Evolutionary conservation across 2,113 vertebrate species (phyloP).

Genomic region (Notarius quadriscutis): DNA sequence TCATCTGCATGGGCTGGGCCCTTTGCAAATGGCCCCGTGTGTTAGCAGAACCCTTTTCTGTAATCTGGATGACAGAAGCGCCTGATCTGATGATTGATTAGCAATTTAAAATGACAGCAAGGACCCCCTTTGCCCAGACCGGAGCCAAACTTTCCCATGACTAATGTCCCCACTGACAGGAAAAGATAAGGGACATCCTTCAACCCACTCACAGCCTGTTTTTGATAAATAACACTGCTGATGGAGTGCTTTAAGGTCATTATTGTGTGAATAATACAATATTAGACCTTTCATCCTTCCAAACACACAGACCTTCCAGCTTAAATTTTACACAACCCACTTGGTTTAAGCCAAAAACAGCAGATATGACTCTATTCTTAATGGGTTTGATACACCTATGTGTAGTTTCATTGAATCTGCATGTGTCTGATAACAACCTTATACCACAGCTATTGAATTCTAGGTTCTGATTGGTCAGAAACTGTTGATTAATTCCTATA

Average conservation of each 20-base stretch:
- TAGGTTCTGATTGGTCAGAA: neutral
- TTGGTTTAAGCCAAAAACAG: conserved; percentile 4
- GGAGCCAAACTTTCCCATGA: conserved; percentile 89
- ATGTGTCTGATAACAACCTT: neutral
- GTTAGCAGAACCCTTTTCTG: conserved; percentile 86
- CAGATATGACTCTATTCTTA: neutral
- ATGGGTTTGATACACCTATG: neutral
- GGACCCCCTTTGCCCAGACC: conserved; percentile 83
- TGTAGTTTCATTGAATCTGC: neutral
- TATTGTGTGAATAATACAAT: conserved; percentile 83
- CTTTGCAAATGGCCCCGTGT: conserved; percentile 88
- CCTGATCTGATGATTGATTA: conserved; percentile 93
- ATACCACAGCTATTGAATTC: neutral
- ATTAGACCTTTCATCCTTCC: conserved; percentile 72
- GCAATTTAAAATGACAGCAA: conserved; percentile 93
- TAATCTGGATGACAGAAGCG: conserved; percentile 83
- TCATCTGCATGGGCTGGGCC: conserved; percentile 86
- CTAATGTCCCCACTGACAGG: conserved; percentile 90
- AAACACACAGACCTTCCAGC: conserved; percentile 33
- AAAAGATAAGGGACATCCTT: conserved; percentile 93
- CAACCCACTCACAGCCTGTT: conserved; percentile 84
- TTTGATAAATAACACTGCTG: conserved; percentile 95
- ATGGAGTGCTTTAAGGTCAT: conserved; percentile 85
- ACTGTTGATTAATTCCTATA: neutral
- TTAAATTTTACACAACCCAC: neutral